phyloP scores from a whole-genome alignment of 2,888 invertebrate species.

The Torymus tubicola region DNA sequence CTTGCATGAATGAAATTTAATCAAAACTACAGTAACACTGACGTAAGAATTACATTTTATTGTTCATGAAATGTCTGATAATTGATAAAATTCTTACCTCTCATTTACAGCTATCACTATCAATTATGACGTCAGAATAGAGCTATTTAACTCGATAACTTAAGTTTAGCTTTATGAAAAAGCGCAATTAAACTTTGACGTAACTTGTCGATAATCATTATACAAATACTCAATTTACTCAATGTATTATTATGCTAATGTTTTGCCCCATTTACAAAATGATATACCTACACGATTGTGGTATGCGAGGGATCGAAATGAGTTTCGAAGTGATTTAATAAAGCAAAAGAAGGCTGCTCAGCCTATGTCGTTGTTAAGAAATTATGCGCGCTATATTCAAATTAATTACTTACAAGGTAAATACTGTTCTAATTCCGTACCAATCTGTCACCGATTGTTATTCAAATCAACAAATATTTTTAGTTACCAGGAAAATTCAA shows the following conservation, averaged over 20 bases:
- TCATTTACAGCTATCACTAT: background rate
- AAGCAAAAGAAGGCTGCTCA: background rate
- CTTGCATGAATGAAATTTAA: too few relatives aligned
- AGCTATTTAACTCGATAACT: too few relatives aligned
- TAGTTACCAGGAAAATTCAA: too few relatives aligned
- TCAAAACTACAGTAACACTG: too few relatives aligned
- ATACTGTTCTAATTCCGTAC: too few relatives aligned
- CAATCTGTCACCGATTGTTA: too few relatives aligned
- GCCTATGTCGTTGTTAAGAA: background rate
- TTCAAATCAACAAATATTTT: too few relatives aligned
- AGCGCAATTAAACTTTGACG: background rate
- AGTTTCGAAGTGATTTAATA: background rate
- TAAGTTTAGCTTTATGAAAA: background rate
- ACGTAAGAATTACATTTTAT: too few relatives aligned
- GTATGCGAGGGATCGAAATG: background rate
- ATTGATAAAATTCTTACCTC: background rate
- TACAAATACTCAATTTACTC: slow-evolving; percentile 3
- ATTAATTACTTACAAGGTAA: too few relatives aligned
- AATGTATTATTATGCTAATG: slow-evolving; percentile 7
- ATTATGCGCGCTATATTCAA: background rate
- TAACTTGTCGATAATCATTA: slow-evolving; percentile 4
- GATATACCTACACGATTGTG: background rate
- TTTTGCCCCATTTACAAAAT: slow-evolving; percentile 4
- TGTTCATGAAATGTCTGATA: too few relatives aligned
- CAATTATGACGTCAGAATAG: too few relatives aligned